A percentile compares a stretch with the other conserved stretches of the same genome.
phyloP scores from a whole-genome alignment of 2,888 invertebrate genomes.

The Bruchidius siliquastri region DNA sequence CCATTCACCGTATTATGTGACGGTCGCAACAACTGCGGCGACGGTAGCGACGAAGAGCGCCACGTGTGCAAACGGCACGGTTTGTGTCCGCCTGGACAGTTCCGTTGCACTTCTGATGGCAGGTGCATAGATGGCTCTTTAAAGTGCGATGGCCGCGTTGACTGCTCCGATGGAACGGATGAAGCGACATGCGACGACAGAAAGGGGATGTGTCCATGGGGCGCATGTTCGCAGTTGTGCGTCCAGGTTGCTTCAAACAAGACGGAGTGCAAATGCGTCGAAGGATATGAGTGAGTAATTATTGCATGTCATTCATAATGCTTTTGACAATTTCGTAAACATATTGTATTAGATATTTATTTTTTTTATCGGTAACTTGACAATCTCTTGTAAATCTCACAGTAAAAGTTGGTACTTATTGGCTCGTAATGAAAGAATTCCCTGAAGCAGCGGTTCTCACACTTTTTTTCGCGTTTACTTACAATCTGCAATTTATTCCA shows the following conservation, averaged over 20 bases:
- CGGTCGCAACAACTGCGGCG: slow-evolving; percentile 69
- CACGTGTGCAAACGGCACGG: slow-evolving; percentile 33
- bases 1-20: slow-evolving; percentile 57
- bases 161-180: slow-evolving; percentile 54
- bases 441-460: too few relatives aligned
- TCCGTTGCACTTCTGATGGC: slow-evolving; percentile 47
- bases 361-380: too few relatives aligned
- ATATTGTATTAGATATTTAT: too few relatives aligned
- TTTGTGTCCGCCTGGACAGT: slow-evolving; percentile 42
- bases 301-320: too few relatives aligned
- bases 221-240: slow-evolving; percentile 75
- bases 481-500: too few relatives aligned
- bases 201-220: slow-evolving; percentile 57
- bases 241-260: slow-evolving; percentile 56
- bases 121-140: slow-evolving; percentile 55
- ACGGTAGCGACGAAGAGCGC: slow-evolving; percentile 65
- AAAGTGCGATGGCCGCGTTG: slow-evolving; percentile 54
- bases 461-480: too few relatives aligned
- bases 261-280: slow-evolving; percentile 58
- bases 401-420: too few relatives aligned
- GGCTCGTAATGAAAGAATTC: too few relatives aligned
- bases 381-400: too few relatives aligned
- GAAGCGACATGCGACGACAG: slow-evolving; percentile 37
- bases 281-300: slow-evolving; percentile 47
- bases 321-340: too few relatives aligned